These are phyloP conservation scores for Alsophila aescularia DNA, from an alignment of 2,888 invertebrate genomes.

Conservation along the genomic window DNA sequence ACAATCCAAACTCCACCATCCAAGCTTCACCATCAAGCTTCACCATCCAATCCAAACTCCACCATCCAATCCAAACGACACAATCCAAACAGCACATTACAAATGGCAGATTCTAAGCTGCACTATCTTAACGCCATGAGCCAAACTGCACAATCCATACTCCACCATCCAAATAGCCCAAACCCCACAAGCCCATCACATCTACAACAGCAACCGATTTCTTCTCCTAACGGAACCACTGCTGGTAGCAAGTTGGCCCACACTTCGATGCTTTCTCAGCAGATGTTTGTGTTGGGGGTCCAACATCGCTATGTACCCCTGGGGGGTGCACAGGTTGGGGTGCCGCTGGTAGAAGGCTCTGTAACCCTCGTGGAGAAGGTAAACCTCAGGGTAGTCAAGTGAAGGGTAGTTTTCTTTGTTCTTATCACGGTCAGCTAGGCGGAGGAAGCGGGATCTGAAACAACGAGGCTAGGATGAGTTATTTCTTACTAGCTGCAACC, in stretches of 20 bases:
- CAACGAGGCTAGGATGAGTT: no score
- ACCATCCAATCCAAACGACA: not conserved
- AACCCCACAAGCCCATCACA: not conserved
- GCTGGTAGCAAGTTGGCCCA: conserved; percentile 38
- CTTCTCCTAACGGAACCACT: no score
- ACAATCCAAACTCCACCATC: not conserved
- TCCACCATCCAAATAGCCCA: not conserved
- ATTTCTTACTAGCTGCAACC: no score
- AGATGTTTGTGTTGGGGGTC: conserved; percentile 88
- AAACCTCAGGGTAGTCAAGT: conserved; percentile 96
- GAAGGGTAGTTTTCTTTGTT: conserved; percentile 93
- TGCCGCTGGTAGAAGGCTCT: conserved; percentile 88
- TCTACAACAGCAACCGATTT: conserved; percentile 42
- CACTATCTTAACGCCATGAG: not conserved
- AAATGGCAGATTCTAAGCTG: not conserved
- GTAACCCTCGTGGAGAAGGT: conserved; percentile 92
- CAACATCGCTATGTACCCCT: conserved; percentile 92
- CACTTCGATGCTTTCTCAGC: conserved; percentile 85
- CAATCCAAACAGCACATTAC: not conserved
- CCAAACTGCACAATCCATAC: not conserved
- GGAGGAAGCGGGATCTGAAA: conserved; percentile 92
- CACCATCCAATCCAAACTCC: not conserved
- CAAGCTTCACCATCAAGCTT: no score
- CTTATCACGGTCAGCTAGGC: conserved; percentile 91
- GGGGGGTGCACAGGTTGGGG: conserved; percentile 87